A percentile compares a stretch with the other conserved stretches of the same genome.
These are phyloP conservation scores for Drosophila niveifrons DNA, from an alignment of 2,888 invertebrate species.

Conservation along the genomic window DNA sequence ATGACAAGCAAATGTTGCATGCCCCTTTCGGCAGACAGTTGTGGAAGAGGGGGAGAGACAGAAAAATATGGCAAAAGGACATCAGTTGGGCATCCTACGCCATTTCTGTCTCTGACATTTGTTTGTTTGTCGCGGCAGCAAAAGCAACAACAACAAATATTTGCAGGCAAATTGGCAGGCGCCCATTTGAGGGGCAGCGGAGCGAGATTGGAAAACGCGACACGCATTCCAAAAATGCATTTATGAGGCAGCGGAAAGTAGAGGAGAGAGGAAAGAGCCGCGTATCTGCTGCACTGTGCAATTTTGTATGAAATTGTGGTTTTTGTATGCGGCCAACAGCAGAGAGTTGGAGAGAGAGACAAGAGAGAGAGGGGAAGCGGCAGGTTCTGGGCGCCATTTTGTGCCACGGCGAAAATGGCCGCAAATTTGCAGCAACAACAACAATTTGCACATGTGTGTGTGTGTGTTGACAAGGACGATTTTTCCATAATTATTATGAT, in stretches of 20 bases:
- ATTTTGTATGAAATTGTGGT: conserved; percentile 76
- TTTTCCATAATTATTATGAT: conserved; percentile 82
- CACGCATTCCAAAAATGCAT: conserved; percentile 79
- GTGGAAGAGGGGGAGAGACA: no score
- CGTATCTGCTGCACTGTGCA: conserved; percentile 36
- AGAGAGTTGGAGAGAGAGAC: background rate
- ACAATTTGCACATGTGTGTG: conserved; percentile 15
- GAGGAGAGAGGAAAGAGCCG: background rate
- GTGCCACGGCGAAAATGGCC: conserved; percentile 57
- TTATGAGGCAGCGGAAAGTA: conserved; percentile 31
- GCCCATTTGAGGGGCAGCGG: conserved; percentile 23
- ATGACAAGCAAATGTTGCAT: conserved; percentile 49
- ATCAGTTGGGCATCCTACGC: conserved; percentile 52
- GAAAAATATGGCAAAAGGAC: conserved; percentile 57
- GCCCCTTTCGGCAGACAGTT: background rate
- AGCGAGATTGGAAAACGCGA: conserved; percentile 65
- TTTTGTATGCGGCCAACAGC: conserved; percentile 42
- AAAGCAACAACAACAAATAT: conserved; percentile 34
- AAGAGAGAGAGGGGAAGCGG: background rate
- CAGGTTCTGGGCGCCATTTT: conserved; percentile 62
- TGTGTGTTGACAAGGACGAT: conserved; percentile 72
- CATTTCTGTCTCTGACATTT: conserved; percentile 63
- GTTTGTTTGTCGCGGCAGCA: conserved; percentile 58
- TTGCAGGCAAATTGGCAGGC: conserved; percentile 73
- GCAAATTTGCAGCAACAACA: conserved; percentile 57